phyloP scores from a whole-genome alignment of 2,797 vertebrate genomes.

The Typhlichthys subterraneus region DNA sequence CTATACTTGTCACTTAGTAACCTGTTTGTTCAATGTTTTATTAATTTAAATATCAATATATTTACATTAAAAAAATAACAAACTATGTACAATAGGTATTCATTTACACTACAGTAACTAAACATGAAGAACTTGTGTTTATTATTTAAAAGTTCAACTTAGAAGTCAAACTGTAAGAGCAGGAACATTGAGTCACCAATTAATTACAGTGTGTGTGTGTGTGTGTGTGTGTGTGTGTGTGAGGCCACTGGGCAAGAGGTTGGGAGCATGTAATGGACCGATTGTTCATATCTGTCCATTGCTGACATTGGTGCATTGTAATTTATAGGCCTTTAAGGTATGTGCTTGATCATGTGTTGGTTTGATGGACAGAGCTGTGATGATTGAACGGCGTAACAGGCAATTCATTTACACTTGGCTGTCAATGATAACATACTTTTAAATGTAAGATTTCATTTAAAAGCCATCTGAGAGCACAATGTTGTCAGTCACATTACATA shows the following conservation, averaged over 20 bases:
- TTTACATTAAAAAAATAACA: too few relatives aligned
- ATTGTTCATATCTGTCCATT: constrained; percentile 42
- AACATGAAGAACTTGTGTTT: too few relatives aligned
- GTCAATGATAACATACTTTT: constrained; percentile 23
- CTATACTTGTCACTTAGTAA: too few relatives aligned
- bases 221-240: background rate
- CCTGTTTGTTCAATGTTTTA: too few relatives aligned
- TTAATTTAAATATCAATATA: too few relatives aligned
- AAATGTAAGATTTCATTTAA: too few relatives aligned
- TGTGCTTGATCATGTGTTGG: constrained; percentile 16
- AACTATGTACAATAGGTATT: too few relatives aligned
- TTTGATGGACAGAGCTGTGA: constrained; percentile 50
- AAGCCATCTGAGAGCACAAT: background rate
- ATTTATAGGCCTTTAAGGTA: constrained; percentile 58
- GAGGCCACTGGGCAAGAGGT: background rate
- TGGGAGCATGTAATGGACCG: constrained; percentile 39
- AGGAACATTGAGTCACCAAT: too few relatives aligned
- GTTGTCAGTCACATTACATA: constrained; percentile 5
- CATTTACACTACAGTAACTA: too few relatives aligned
- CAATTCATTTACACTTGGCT: constrained; percentile 58
- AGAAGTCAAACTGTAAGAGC: too few relatives aligned
- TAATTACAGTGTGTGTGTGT: background rate
- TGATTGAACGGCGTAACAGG: constrained; percentile 50
- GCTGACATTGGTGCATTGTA: constrained; percentile 43
- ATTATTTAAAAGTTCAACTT: too few relatives aligned